These are phyloP conservation scores for Spisula subtruncata DNA, from an alignment of 2,888 invertebrate genomes.

Conservation along the genomic window DNA sequence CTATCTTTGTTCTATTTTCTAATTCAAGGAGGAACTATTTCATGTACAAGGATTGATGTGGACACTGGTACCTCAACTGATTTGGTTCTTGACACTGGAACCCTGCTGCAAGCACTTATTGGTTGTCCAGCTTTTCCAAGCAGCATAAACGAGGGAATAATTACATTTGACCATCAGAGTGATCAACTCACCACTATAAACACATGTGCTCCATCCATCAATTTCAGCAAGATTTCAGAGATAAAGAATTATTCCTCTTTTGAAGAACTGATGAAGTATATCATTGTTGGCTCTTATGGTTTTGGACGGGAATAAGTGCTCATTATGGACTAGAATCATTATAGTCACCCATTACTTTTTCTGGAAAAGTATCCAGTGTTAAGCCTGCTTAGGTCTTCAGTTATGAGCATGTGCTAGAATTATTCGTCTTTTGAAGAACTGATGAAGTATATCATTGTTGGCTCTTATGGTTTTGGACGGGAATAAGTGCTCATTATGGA, in stretches of 20 bases:
- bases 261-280: slow-evolving; percentile 40
- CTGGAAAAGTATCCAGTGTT: too few relatives aligned
- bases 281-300: slow-evolving; percentile 39
- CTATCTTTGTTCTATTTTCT: slow-evolving; percentile 28
- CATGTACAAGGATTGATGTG: slow-evolving; percentile 36
- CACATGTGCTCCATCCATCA: not conserved
- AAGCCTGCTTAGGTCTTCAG: too few relatives aligned
- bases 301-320: slow-evolving; percentile 31
- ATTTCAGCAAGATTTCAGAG: slow-evolving; percentile 37
- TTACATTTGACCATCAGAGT: not conserved
- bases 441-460: slow-evolving; percentile 38
- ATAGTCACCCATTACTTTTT: too few relatives aligned
- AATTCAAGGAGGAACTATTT: too few relatives aligned
- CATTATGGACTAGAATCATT: too few relatives aligned
- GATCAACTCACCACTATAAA: not conserved
- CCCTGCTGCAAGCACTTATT: not conserved
- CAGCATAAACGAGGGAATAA: not conserved
- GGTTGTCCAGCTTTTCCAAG: slow-evolving; percentile 22
- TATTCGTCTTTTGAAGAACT: slow-evolving; percentile 42
- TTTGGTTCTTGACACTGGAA: slow-evolving; percentile 23
- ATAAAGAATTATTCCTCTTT: not conserved
- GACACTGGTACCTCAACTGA: slow-evolving; percentile 27
- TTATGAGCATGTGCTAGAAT: too few relatives aligned
- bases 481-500: slow-evolving; percentile 31
- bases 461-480: slow-evolving; percentile 33